Evolutionary conservation across 2,797 vertebrate genomes (phyloP).

Genomic region (Enteromius trimaculatus): DNA sequence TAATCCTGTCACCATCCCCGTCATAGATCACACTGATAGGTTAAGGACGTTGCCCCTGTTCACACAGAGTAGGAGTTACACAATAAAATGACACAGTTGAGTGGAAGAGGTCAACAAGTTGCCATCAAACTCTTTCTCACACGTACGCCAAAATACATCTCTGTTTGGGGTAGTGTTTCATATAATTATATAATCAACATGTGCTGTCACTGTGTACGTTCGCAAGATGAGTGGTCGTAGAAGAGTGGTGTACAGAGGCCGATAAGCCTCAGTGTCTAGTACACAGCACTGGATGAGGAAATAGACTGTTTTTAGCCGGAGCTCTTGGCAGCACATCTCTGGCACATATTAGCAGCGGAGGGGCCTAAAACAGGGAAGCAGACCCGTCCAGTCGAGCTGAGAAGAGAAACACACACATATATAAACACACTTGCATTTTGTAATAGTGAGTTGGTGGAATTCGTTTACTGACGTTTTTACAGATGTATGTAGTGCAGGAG

Average conservation of each 20-base stretch:
- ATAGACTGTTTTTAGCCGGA: constrained; percentile 60
- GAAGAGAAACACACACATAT: not conserved
- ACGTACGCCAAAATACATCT: constrained; percentile 1
- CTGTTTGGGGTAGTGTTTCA: not conserved
- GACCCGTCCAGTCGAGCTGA: constrained; percentile 24
- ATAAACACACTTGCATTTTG: constrained; percentile 21
- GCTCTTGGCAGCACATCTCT: constrained; percentile 68
- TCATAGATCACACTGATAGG: constrained; percentile 47
- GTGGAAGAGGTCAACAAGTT: constrained; percentile 42
- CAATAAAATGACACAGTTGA: not conserved
- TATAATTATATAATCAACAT: not conserved
- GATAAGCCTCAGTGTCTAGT: constrained; percentile 19
- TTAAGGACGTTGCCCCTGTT: constrained; percentile 39
- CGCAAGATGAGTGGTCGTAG: constrained; percentile 39
- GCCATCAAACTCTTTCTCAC: constrained; percentile 8
- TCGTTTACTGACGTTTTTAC: not conserved
- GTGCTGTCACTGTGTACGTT: not conserved
- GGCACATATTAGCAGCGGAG: constrained; percentile 74
- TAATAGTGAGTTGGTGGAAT: not conserved
- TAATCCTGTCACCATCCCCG: constrained; percentile 38
- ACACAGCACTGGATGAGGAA: constrained; percentile 57
- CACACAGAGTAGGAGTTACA: constrained; percentile 39
- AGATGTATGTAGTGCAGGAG: not conserved
- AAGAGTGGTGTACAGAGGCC: constrained; percentile 21
- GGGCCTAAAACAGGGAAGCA: constrained; percentile 68